Base-by-base conservation (phyloP, 1,140 invertebrate species). In the Drosophila watanabei region DNA sequence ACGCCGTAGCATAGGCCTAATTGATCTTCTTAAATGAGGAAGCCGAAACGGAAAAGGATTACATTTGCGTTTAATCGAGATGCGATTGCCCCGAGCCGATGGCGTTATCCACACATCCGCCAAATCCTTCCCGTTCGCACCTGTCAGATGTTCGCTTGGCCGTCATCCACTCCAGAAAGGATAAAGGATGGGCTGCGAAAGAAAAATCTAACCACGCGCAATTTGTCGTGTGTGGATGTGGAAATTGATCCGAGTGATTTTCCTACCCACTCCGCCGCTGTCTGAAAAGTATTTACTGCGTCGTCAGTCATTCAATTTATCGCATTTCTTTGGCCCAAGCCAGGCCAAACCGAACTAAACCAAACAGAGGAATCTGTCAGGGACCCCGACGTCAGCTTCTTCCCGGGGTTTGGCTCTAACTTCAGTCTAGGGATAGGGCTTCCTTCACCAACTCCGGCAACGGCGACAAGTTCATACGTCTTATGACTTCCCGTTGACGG, bases 271-370 rank as follows among this genome's bases (percentile, higher is more conserved):
- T 45, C 76, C 70, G n/a, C 37, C 60, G 64, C 65, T 71, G 81
- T 90, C 86, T 90, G 82, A 89, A 89, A 89, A 89, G 86, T 89
- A 89, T 89, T 89, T 89, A 90, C 85, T 84, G 78, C 81, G 79
- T 89, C 85, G 85, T 89, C 85, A 89, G 85, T 89, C 85, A 89
- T 89, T 89, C 86, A 89, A 89, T 89, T 89, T 89, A 89, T 89
- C 85, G 85, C 86, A 86, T 86, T 86, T 86, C 83, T 87, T 82
- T 75, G 64, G 82, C 82, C 79, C 75, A 63, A 59, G 52, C 65
- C 64, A 69, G 66, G 59, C 70, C 49, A 70, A 64, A 45, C 64
- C 64, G 68, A 77, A 72, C 70, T 54, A 68, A 64, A 56, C 75
- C 72, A 82, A 81, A 77, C 71, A 79, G 59, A 63, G 76, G 76